These are phyloP conservation scores for Eulithis testata DNA, from an alignment of 2,888 invertebrate genomes.

Conservation along the genomic window DNA sequence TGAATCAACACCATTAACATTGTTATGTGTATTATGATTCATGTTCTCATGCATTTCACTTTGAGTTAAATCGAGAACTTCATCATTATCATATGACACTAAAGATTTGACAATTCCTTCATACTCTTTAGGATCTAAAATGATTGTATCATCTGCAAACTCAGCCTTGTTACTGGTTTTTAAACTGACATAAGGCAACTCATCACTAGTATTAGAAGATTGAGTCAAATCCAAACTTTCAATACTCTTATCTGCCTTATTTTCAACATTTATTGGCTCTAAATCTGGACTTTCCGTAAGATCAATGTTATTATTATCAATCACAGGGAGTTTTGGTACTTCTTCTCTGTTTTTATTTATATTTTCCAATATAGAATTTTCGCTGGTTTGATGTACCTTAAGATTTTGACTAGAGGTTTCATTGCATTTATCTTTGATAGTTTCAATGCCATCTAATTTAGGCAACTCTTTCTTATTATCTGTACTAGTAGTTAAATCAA, in stretches of 20 bases:
- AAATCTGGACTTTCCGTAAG: slow-evolving; percentile 54
- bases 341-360: neutral
- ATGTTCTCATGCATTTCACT: neutral
- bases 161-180: slow-evolving; percentile 40
- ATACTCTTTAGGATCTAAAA: slow-evolving; percentile 49
- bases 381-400: slow-evolving; percentile 1
- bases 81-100: slow-evolving; percentile 21
- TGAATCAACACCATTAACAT: neutral
- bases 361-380: neutral
- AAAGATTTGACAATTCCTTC: slow-evolving; percentile 15
- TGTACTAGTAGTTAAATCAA: slow-evolving; percentile 55
- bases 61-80: slow-evolving; percentile 46
- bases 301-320: slow-evolving; percentile 49
- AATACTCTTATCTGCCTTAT: slow-evolving; percentile 24
- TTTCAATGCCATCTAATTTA: neutral
- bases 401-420: neutral
- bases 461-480: slow-evolving; percentile 34
- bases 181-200: slow-evolving; percentile 59
- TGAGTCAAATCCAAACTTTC: slow-evolving; percentile 62
- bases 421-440: neutral
- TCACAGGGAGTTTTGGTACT: slow-evolving; percentile 14
- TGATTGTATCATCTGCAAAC: slow-evolving; percentile 57
- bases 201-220: slow-evolving; percentile 60
- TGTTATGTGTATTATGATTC: slow-evolving; percentile 2
- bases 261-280: slow-evolving; percentile 17